phyloP scores from a whole-genome alignment of 2,888 invertebrate genomes.

The Mantis religiosa region DNA sequence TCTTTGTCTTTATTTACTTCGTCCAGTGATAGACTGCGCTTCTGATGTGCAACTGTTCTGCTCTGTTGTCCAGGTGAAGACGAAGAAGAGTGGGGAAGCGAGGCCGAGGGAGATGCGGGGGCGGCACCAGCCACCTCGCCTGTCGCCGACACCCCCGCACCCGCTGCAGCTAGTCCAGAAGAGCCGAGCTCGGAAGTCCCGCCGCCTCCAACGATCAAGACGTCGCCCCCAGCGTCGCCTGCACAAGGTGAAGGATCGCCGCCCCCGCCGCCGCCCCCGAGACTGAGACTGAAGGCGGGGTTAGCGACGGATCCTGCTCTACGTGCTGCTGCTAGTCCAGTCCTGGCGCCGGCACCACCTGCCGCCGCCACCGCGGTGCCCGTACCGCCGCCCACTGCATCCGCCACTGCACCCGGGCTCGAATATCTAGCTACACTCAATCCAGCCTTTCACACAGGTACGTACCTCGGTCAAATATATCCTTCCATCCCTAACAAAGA shows the following conservation, averaged over 20 bases:
- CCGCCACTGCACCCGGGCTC: conserved; percentile 33
- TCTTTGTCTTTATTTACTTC: background rate
- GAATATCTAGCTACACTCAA: conserved; percentile 53
- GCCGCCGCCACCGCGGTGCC: too few relatives aligned
- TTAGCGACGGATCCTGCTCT: conserved; percentile 80
- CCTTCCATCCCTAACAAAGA: too few relatives aligned
- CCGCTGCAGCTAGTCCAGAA: conserved; percentile 17
- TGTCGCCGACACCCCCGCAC: conserved; percentile 24
- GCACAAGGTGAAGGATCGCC: conserved; percentile 10
- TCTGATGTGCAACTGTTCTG: background rate
- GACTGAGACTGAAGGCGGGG: conserved; percentile 70
- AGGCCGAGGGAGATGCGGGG: conserved; percentile 38
- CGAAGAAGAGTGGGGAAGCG: conserved; percentile 47
- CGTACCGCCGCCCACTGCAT: background rate
- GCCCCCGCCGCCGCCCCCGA: conserved; percentile 46
- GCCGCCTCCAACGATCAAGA: conserved; percentile 34
- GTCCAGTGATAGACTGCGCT: background rate
- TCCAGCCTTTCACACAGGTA: conserved; percentile 47
- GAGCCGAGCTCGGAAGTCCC: conserved; percentile 23
- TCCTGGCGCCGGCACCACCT: background rate
- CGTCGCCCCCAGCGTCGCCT: conserved; percentile 28
- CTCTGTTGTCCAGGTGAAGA: conserved; percentile 41
- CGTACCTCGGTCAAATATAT: too few relatives aligned
- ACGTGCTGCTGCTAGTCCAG: conserved; percentile 42
- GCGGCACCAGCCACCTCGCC: background rate